Conservation (phyloP, 2,888 invertebrate species). For the Cartodere bifasciata region DNA sequence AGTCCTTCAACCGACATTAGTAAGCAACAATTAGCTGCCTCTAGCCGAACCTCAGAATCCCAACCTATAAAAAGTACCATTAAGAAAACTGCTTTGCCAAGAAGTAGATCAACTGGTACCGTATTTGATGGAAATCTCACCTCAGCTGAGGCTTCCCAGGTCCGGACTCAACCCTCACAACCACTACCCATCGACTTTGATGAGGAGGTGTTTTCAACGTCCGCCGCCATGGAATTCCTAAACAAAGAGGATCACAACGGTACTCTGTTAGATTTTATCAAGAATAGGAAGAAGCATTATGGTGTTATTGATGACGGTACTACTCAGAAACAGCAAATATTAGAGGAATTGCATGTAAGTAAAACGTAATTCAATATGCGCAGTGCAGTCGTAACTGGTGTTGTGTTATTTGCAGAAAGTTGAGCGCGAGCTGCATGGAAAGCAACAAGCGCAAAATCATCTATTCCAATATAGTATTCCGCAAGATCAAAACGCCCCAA, state of each 20-base stretch:
- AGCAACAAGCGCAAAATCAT: slow-evolving; percentile 30
- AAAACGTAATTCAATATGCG: slow-evolving; percentile 7
- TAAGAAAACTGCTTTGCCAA: slow-evolving; percentile 38
- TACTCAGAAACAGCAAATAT: slow-evolving; percentile 54
- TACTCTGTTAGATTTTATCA: slow-evolving; percentile 33
- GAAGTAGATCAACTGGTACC: slow-evolving; percentile 39
- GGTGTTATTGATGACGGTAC: slow-evolving; percentile 44
- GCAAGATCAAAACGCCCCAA: slow-evolving; percentile 27
- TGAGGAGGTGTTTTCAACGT: slow-evolving; percentile 28
- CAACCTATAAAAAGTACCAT: slow-evolving; percentile 26
- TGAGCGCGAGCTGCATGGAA: slow-evolving; percentile 51
- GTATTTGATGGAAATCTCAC: slow-evolving; percentile 40
- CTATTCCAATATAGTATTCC: slow-evolving; percentile 30
- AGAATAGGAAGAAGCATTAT: slow-evolving; percentile 31
- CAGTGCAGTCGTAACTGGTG: no score
- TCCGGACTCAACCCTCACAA: slow-evolving; percentile 35
- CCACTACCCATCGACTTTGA: slow-evolving; percentile 27
- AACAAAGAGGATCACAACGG: slow-evolving; percentile 40
- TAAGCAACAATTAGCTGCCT: slow-evolving; percentile 27
- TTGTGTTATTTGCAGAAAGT: slow-evolving; percentile 40
- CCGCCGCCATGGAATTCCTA: slow-evolving; percentile 31
- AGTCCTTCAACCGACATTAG: slow-evolving; percentile 23
- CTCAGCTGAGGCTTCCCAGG: slow-evolving; percentile 45
- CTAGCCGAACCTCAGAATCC: slow-evolving; percentile 20
- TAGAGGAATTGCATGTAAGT: slow-evolving; percentile 48